Base-by-base conservation (phyloP, 2,888 invertebrate genomes). In the Drosophila monieri region DNA sequence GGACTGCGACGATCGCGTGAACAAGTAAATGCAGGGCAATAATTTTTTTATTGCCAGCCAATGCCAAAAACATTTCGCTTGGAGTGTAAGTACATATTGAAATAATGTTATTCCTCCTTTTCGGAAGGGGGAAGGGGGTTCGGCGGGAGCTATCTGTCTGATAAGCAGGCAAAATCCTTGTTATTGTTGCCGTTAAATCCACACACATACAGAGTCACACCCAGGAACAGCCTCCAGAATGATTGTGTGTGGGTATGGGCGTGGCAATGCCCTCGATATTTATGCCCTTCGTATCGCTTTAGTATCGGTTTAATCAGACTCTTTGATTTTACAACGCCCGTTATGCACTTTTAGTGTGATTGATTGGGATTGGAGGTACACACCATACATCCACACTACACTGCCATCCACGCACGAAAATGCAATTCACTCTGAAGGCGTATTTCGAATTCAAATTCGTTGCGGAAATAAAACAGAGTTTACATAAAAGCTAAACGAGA, bases 271-370 rank as follows among this genome's bases (percentile, higher is more conserved):
- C 61, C 68, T 75, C 73, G 62, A 77, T 73, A 84, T 85, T 83
- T 76, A 86, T 78, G 58, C 61, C 62, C 74, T 62, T 37, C 46
- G 61, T 61, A 61, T 61, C 70, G 69, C 35, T 84, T 75, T 73
- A 71, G 80, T 71, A 61, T 48, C 54, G 68, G 56, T 73, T 80
- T 85, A 85, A 85, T 81, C 79, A 67, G 77, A 65, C 71, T 65
- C 59, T 83, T 58, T 62, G 49, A 75, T 74, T 86, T 80, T 76
- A 84, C 65, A 81, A 53, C 71, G 49, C 72, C 35, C 76, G 68
- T 86, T 74, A 44, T 67, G 68, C 64, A 68, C 78, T 84, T 80
- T 86, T 77, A 81, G 78, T 84, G 78, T 76, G 87, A 86, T 81
- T 85, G 80, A 86, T 85, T 80, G 69, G 55, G 48, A 23, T 43